These are phyloP conservation scores for Ridgeia piscesae DNA, from an alignment of 1,140 invertebrate genomes.

Conservation along the genomic window DNA sequence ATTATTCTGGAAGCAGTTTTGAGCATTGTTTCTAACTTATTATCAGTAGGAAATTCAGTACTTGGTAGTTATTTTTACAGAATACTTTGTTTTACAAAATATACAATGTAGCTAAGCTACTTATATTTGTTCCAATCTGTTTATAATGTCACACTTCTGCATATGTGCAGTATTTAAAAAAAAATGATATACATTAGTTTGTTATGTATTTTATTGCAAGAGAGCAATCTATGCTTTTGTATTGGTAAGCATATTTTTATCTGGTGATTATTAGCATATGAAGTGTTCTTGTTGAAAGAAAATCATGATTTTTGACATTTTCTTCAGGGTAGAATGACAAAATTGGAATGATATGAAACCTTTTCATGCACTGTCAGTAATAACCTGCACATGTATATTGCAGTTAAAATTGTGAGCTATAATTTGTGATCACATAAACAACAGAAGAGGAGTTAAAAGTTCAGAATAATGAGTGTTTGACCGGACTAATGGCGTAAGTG, in stretches of 20 bases:
- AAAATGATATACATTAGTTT: neutral
- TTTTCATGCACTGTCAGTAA: neutral
- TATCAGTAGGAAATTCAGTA: neutral
- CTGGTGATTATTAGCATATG: neutral
- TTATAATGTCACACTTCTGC: neutral
- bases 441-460: neutral
- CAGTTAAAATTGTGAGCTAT: too few species aligned
- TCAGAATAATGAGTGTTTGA: neutral
- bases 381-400: neutral
- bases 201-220: neutral
- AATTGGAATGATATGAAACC: neutral
- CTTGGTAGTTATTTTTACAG: neutral
- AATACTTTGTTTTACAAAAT: neutral
- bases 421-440: too few species aligned
- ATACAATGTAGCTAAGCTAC: neutral
- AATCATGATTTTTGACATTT: neutral
- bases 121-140: neutral
- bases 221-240: neutral
- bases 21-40: neutral
- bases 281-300: neutral
- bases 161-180: neutral
- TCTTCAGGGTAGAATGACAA: neutral
- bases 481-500: neutral
- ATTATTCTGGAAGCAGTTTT: neutral
- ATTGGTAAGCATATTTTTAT: neutral